Percentiles rank a stretch among this genome's conserved stretches.
These are phyloP conservation scores for Oryzias javanicus DNA, from an alignment of 2,113 vertebrate species.

Conservation along the genomic window DNA sequence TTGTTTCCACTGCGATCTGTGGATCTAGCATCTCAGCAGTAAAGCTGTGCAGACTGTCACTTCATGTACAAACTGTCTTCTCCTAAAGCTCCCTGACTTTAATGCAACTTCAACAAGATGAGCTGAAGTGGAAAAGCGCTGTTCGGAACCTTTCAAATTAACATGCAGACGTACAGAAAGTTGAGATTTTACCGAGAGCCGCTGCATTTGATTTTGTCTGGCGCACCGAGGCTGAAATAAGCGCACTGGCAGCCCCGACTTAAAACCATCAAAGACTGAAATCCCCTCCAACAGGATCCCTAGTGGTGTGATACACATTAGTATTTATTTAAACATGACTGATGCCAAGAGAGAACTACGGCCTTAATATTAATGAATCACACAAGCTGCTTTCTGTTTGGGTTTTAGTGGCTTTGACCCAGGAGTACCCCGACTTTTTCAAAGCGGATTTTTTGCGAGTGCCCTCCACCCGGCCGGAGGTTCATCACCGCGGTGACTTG, in stretches of 20 bases:
- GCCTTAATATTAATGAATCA: constrained; percentile 31
- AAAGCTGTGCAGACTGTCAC: too few relatives aligned
- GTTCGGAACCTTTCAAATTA: not conserved
- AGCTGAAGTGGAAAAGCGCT: not conserved
- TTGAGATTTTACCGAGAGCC: not conserved
- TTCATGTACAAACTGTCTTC: too few relatives aligned
- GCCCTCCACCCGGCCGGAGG: too few relatives aligned
- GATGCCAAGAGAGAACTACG: constrained; percentile 24
- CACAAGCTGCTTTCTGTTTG: constrained; percentile 11
- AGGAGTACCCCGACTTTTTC: not conserved
- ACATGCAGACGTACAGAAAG: constrained; percentile 11
- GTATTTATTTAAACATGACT: constrained; percentile 38
- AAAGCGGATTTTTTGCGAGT: constrained; percentile 1
- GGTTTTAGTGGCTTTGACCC: constrained; percentile 14
- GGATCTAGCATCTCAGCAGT: too few relatives aligned
- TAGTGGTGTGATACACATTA: constrained; percentile 23
- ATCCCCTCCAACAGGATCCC: constrained; percentile 31
- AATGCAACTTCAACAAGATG: too few relatives aligned
- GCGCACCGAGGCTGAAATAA: constrained; percentile 12
- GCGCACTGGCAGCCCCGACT: constrained; percentile 21
- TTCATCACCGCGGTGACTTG: too few relatives aligned
- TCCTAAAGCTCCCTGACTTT: too few relatives aligned
- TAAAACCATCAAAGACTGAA: constrained; percentile 43
- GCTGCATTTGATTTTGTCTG: constrained; percentile 13
- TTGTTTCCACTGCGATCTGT: too few relatives aligned